These are phyloP conservation scores for Hipposideros armiger DNA, from an alignment of 2,113 vertebrate species.

Conservation along the genomic window DNA sequence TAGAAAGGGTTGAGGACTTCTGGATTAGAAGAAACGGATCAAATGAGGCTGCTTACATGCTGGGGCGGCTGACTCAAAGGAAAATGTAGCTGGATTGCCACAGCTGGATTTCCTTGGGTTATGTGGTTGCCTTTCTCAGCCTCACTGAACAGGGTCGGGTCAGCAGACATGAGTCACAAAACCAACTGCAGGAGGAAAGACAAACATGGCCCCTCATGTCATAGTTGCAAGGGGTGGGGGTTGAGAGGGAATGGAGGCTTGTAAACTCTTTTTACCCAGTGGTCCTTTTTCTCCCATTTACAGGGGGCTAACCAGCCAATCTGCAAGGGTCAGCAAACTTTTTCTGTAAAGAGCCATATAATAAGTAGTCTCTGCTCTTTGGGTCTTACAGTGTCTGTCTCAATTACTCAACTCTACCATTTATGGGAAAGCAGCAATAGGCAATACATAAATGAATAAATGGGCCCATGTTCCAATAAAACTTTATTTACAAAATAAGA, in stretches of 20 bases:
- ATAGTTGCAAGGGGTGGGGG: neutral
- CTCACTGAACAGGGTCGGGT: slow-evolving; percentile 2
- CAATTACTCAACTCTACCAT: neutral
- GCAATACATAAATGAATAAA: neutral
- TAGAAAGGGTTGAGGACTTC: slow-evolving; percentile 53
- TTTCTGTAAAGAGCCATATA: neutral
- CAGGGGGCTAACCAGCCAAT: neutral
- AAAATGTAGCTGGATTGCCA: slow-evolving; percentile 28
- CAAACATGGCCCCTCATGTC: neutral
- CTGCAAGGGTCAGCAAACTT: neutral
- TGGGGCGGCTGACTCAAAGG: neutral
- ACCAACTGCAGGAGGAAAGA: slow-evolving; percentile 30
- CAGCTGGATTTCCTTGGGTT: slow-evolving; percentile 25
- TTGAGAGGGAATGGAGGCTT: neutral
- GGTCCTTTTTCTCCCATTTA: neutral
- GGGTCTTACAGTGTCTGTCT: neutral
- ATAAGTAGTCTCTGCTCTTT: neutral
- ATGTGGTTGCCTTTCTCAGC: slow-evolving; percentile 28
- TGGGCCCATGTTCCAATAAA: neutral
- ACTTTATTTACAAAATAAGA: slow-evolving; percentile 36
- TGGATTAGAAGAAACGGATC: slow-evolving; percentile 60
- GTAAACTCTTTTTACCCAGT: neutral
- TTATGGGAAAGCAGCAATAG: neutral
- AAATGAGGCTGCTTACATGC: slow-evolving; percentile 38
- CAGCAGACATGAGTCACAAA: slow-evolving; percentile 46